Evolutionary conservation across 2,113 vertebrate species (phyloP).

Genomic region (Haemorhous mexicanus): DNA sequence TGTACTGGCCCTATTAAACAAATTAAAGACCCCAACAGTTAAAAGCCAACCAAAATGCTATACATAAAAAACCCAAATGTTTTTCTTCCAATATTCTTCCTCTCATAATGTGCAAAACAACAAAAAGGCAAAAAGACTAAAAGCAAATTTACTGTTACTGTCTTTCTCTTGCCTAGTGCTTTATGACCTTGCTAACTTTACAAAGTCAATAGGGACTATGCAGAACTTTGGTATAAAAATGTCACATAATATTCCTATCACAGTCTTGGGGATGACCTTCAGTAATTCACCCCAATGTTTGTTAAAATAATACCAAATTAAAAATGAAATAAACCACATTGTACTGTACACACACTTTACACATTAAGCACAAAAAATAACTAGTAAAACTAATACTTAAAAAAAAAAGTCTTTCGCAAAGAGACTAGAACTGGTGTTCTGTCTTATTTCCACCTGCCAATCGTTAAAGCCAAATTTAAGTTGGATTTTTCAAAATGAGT

Average conservation of each 20-base stretch:
- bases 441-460: slow-evolving; percentile 75
- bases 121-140: slow-evolving; percentile 86
- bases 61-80: slow-evolving; percentile 58
- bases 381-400: slow-evolving; percentile 74
- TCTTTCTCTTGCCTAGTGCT: slow-evolving; percentile 81
- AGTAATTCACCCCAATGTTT: slow-evolving; percentile 72
- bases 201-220: slow-evolving; percentile 78
- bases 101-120: slow-evolving; percentile 92
- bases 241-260: slow-evolving; percentile 74
- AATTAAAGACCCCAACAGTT: slow-evolving; percentile 66
- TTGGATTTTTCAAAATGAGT: slow-evolving; percentile 71
- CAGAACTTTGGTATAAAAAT: slow-evolving; percentile 90
- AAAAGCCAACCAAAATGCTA: slow-evolving; percentile 65
- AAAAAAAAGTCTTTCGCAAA: slow-evolving; percentile 73
- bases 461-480: slow-evolving; percentile 78
- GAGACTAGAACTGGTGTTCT: slow-evolving; percentile 80
- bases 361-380: slow-evolving; percentile 76
- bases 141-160: slow-evolving; percentile 74
- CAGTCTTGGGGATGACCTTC: slow-evolving; percentile 71
- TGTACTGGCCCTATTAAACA: slow-evolving; percentile 68
- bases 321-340: slow-evolving; percentile 76
- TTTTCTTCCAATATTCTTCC: slow-evolving; percentile 73
- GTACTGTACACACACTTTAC: slow-evolving; percentile 78
- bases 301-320: slow-evolving; percentile 74
- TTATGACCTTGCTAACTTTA: slow-evolving; percentile 71